phyloP scores from a whole-genome alignment of 2,888 invertebrate species.

The Hipparchia sbordonii region DNA sequence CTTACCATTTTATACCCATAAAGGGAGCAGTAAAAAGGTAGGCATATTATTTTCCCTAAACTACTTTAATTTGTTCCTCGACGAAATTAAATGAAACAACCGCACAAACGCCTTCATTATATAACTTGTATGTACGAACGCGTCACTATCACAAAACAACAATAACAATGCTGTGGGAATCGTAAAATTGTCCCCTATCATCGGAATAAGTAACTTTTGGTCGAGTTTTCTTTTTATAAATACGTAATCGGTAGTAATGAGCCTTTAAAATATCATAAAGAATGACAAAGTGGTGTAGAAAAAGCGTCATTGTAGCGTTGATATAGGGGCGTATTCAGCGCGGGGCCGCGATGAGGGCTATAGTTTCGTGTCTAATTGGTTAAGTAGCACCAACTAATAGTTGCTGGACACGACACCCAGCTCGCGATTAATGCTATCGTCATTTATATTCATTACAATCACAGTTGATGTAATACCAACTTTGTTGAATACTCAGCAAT shows the following conservation, averaged over 20 bases:
- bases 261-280: constrained; percentile 78
- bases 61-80: constrained; percentile 61
- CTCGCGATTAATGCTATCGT: constrained; percentile 45
- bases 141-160: constrained; percentile 68
- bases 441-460: constrained; percentile 44
- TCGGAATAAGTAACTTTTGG: constrained; percentile 53
- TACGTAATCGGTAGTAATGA: constrained; percentile 67
- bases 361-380: constrained; percentile 80
- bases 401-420: constrained; percentile 66
- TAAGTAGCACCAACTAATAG: constrained; percentile 78
- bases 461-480: constrained; percentile 33
- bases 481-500: constrained; percentile 16
- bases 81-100: constrained; percentile 57
- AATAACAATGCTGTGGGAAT: constrained; percentile 66
- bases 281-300: constrained; percentile 72
- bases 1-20: constrained; percentile 25
- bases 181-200: constrained; percentile 79
- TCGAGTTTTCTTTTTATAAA: constrained; percentile 64
- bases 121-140: constrained; percentile 68
- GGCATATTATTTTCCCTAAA: constrained; percentile 52
- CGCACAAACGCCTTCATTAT: constrained; percentile 58
- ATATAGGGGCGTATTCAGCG: constrained; percentile 81
- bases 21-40: constrained; percentile 48
- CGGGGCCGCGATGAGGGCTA: constrained; percentile 70
- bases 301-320: constrained; percentile 62